These are phyloP conservation scores for Heliconius nattereri DNA, from an alignment of 1,140 invertebrate genomes.

Conservation along the genomic window DNA sequence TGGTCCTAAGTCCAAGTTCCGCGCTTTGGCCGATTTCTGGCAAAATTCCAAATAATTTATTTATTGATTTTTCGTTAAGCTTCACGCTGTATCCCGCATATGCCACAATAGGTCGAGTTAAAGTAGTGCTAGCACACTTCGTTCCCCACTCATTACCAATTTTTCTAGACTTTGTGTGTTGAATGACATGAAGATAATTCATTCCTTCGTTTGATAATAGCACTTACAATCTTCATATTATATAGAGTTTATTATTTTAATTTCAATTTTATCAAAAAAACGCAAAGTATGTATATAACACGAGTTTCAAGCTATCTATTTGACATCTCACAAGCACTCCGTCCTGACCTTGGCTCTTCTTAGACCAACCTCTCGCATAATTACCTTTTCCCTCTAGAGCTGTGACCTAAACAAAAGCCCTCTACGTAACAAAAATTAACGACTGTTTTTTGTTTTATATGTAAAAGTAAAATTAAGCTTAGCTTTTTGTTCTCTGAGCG, in stretches of 20 bases:
- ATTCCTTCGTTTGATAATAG: neutral
- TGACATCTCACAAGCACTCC: neutral
- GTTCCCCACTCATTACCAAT: too few species aligned
- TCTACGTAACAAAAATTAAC: conserved; percentile 1
- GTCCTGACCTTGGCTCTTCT: neutral
- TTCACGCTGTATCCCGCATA: too few species aligned
- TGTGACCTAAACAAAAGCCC: conserved; percentile 10
- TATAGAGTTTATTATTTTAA: neutral
- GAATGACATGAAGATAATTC: neutral
- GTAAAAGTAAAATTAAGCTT: neutral
- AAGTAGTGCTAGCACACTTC: too few species aligned
- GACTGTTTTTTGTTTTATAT: conserved; percentile 12
- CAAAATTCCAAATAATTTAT: conserved; percentile 3
- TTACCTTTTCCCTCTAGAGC: neutral
- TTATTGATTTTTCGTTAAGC: neutral
- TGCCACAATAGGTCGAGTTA: too few species aligned
- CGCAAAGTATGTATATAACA: neutral
- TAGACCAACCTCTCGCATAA: neutral
- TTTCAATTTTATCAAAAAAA: neutral
- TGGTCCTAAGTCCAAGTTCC: neutral
- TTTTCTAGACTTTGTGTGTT: too few species aligned
- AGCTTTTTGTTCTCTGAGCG: too few species aligned
- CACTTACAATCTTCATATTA: neutral
- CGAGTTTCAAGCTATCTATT: neutral
- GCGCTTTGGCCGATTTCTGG: neutral